Percentiles rank a stretch among this genome's conserved stretches.
Evolutionary conservation across 2,888 invertebrate genomes (phyloP).

Genomic region (Folsomia candida): DNA sequence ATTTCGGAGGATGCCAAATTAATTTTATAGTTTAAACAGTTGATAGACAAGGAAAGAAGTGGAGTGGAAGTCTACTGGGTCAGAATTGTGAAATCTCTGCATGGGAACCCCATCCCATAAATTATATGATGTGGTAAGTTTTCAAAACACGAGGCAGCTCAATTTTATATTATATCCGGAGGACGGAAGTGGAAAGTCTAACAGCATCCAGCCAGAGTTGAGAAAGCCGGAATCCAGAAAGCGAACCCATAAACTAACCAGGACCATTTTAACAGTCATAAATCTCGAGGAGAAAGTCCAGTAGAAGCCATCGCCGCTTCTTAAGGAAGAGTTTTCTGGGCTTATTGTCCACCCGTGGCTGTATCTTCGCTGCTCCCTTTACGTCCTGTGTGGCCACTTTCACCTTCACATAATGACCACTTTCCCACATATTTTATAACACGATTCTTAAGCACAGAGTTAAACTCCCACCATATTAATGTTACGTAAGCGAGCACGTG

Average conservation of each 20-base stretch:
- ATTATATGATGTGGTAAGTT: neutral
- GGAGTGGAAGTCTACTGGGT: neutral
- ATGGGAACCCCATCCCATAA: neutral
- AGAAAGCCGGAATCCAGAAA: neutral
- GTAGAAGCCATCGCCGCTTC: no score
- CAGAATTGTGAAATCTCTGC: neutral
- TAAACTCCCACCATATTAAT: no score
- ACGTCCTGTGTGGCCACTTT: no score
- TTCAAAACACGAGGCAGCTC: neutral
- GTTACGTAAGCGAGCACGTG: no score
- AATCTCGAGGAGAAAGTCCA: conserved; percentile 31
- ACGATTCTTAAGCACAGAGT: no score
- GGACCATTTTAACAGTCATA: conserved; percentile 37
- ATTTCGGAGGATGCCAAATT: neutral
- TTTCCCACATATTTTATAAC: no score
- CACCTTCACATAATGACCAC: no score
- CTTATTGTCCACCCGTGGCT: neutral
- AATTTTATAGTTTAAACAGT: neutral
- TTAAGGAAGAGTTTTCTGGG: neutral
- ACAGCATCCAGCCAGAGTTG: neutral
- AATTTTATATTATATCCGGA: neutral
- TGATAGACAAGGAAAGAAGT: no score
- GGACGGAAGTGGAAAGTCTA: neutral
- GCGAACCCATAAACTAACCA: conserved; percentile 43
- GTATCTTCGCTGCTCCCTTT: neutral